Evolutionary conservation across 2,888 invertebrate species (phyloP).

Genomic region (Diarsia rubi): DNA sequence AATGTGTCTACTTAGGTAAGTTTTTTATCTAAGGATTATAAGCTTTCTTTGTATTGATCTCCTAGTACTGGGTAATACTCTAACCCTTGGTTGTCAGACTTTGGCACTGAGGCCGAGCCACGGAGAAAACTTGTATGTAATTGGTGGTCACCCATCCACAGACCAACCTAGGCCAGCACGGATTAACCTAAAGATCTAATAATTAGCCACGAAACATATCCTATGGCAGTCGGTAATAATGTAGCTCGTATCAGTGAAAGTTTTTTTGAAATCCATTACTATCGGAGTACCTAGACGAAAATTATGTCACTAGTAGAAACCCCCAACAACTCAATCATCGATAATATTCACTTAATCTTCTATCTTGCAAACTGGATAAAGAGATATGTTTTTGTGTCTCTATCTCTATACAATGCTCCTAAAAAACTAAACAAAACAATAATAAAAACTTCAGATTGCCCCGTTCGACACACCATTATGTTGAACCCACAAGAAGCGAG

Average conservation of each 20-base stretch:
- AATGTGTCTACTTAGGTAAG: not conserved
- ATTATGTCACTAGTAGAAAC: not conserved
- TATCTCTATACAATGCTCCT: not conserved
- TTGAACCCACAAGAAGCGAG: conserved; percentile 54
- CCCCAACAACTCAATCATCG: not conserved
- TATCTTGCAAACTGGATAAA: not conserved
- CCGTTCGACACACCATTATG: conserved; percentile 53
- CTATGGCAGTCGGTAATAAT: not conserved
- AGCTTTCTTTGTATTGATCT: not conserved
- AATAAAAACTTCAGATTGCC: conserved; percentile 34
- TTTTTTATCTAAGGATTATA: not conserved
- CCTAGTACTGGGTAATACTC: too few relatives aligned
- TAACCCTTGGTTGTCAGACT: too few relatives aligned
- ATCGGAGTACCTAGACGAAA: not conserved
- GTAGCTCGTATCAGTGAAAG: not conserved
- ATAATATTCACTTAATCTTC: not conserved
- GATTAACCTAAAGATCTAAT: too few relatives aligned
- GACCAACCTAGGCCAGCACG: too few relatives aligned
- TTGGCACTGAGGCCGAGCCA: too few relatives aligned
- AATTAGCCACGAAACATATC: too few relatives aligned
- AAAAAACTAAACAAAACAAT: conserved; percentile 35
- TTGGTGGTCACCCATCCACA: too few relatives aligned
- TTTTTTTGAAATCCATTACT: not conserved
- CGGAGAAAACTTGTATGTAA: too few relatives aligned
- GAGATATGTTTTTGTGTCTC: conserved; percentile 1